Evolutionary conservation across 2,113 vertebrate species (phyloP).

Genomic region (Mustelus asterias): DNA sequence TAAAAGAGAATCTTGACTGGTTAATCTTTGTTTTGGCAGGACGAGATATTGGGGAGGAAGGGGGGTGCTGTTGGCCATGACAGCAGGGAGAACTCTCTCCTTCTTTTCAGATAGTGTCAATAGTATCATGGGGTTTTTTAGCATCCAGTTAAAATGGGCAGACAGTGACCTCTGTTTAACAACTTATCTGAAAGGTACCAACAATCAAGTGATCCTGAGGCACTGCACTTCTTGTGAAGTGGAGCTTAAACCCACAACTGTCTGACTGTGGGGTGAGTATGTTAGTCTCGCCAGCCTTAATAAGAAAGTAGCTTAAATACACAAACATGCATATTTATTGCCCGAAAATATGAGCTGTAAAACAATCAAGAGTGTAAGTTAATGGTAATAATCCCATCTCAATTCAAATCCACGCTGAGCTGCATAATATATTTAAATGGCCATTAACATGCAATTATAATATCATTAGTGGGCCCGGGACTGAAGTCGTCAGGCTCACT

Average conservation of each 20-base stretch:
- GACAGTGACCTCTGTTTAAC: not conserved
- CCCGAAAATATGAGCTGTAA: not conserved
- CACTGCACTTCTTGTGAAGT: not conserved
- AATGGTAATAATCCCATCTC: not conserved
- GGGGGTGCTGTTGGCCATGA: not conserved
- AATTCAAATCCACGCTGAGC: not conserved
- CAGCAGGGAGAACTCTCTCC: not conserved
- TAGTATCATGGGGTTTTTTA: not conserved
- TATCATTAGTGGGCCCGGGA: too few species aligned
- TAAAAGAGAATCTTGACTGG: not conserved
- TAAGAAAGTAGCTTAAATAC: not conserved
- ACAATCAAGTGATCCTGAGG: not conserved
- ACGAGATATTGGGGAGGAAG: not conserved
- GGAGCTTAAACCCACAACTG: not conserved
- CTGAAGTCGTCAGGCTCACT: too few species aligned
- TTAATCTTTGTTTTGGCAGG: not conserved
- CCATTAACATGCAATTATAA: too few species aligned
- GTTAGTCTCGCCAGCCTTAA: not conserved
- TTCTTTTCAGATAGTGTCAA: not conserved
- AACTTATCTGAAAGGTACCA: too few species aligned
- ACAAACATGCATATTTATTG: not conserved
- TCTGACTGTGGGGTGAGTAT: not conserved
- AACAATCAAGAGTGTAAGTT: not conserved
- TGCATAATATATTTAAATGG: too few species aligned
- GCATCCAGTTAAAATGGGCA: not conserved